A percentile compares a stretch with the other conserved stretches of the same genome.
These are phyloP conservation scores for Dendroctonus valens DNA, from an alignment of 1,140 invertebrate genomes.

Conservation along the genomic window DNA sequence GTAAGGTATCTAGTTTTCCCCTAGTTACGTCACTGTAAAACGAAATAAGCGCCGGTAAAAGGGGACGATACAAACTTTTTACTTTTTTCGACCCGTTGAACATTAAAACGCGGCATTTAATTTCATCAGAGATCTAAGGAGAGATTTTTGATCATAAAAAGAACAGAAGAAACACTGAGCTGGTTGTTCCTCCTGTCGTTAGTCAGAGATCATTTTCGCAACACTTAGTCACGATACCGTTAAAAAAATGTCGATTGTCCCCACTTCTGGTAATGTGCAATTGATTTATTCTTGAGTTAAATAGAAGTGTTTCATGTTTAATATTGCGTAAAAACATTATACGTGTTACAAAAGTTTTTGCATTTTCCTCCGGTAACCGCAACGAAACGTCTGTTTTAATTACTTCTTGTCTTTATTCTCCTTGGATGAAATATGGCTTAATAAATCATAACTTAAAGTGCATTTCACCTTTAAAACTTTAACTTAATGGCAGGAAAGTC, in stretches of 20 bases:
- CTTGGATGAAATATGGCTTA: too few relatives aligned
- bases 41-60: conserved; percentile 36
- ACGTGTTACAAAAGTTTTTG: too few relatives aligned
- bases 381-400: too few relatives aligned
- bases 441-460: too few relatives aligned
- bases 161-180: conserved; percentile 39
- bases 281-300: too few relatives aligned
- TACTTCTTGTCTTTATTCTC: too few relatives aligned
- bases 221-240: background rate
- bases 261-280: too few relatives aligned
- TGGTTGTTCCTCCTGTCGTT: conserved; percentile 18
- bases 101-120: conserved; percentile 55
- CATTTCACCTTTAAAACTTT: too few relatives aligned
- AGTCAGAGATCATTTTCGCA: background rate
- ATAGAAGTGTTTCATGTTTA: too few relatives aligned
- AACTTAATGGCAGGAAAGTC: too few relatives aligned
- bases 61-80: conserved; percentile 50
- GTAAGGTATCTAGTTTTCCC: conserved; percentile 1
- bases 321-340: too few relatives aligned
- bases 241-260: background rate
- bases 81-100: conserved; percentile 51
- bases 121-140: conserved; percentile 54
- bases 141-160: conserved; percentile 54
- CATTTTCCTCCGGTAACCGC: too few relatives aligned
- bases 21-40: conserved; percentile 28